These are phyloP conservation scores for Herpetotheres cachinnans DNA, from an alignment of 2,113 vertebrate species.

Conservation along the genomic window DNA sequence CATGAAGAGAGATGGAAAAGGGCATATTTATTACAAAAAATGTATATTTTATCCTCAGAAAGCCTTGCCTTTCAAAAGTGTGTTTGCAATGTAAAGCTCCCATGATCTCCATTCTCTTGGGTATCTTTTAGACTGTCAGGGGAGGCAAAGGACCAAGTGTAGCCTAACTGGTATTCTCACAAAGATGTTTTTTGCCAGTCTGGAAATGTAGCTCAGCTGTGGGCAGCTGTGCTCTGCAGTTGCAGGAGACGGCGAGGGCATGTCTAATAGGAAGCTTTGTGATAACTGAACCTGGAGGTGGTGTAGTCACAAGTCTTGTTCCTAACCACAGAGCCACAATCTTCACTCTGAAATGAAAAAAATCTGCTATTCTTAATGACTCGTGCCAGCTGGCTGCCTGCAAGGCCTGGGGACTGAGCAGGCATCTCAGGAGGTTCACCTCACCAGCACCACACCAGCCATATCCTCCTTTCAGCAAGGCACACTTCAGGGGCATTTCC, in stretches of 20 bases:
- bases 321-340: background rate
- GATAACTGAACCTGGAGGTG: background rate
- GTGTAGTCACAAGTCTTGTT: background rate
- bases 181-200: background rate
- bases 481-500: background rate
- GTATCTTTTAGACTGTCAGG: background rate
- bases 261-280: background rate
- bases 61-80: background rate
- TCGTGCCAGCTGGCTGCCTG: background rate
- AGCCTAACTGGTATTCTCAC: background rate
- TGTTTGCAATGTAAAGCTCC: background rate
- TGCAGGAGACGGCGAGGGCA: background rate
- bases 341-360: background rate
- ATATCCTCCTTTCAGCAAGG: background rate
- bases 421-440: background rate
- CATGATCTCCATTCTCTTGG: background rate
- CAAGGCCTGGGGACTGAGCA: accelerated
- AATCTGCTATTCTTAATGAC: background rate
- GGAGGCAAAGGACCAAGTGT: background rate
- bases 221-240: background rate
- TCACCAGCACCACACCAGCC: background rate
- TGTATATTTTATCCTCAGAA: background rate
- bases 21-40: background rate
- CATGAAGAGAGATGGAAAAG: background rate
- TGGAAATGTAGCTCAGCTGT: background rate